Percentiles rank a stretch among this genome's conserved stretches.
These are phyloP conservation scores for Columba guinea DNA, from an alignment of 2,797 vertebrate species.

Conservation along the genomic window DNA sequence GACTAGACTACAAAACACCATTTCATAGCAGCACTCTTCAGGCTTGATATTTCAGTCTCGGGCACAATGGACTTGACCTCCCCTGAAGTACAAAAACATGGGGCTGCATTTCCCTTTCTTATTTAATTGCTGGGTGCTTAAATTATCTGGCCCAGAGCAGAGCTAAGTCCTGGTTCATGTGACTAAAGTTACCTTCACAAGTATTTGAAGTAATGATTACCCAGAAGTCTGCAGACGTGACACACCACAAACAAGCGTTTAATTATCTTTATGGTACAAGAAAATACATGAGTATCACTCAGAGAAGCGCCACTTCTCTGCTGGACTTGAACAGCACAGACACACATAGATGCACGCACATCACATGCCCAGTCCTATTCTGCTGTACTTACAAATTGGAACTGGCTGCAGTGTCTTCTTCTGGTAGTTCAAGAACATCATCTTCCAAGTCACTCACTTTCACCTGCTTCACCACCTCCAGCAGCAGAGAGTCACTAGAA, in stretches of 20 bases:
- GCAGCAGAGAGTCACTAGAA: constrained; percentile 87
- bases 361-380: not conserved
- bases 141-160: not conserved
- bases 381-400: constrained; percentile 72
- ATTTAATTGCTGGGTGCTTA: not conserved
- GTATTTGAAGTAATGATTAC: not conserved
- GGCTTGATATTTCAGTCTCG: not conserved
- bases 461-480: constrained; percentile 95
- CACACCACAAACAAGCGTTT: not conserved
- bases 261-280: not conserved
- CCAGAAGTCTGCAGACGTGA: not conserved
- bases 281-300: not conserved
- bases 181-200: not conserved
- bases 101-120: not conserved
- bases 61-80: not conserved
- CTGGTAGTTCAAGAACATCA: constrained; percentile 91
- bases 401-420: constrained; percentile 84
- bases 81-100: not conserved
- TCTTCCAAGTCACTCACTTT: constrained; percentile 95
- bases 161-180: not conserved
- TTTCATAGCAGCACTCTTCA: not conserved
- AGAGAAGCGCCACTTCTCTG: not conserved
- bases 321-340: not conserved
- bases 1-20: not conserved
- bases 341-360: accelerated